Evolutionary conservation across 2,797 vertebrate species (phyloP), one percentile per base, ranked within the genome.

Genomic region (Zonotrichia albicollis): DNA sequence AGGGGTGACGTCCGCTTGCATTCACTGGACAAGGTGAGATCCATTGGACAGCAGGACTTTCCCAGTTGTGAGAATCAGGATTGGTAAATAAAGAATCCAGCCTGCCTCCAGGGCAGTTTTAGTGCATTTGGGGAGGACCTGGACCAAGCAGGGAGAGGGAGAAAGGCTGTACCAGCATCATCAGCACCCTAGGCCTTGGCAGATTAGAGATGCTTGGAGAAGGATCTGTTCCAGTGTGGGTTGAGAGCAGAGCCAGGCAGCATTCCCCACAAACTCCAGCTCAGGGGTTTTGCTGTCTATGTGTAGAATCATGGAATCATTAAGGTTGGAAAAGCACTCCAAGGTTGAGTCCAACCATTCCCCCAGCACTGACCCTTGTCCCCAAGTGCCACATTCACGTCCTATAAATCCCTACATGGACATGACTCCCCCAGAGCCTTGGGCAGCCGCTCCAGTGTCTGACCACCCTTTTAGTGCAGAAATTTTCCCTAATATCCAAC

Each of bases 331-430:
- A 53, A 58, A 83, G 14, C n/a, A 20, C 10, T 51, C 38, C 16
- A 10, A 46, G n/a, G 12, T 7, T 0, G 1, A 30, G 7, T 53
- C 65, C n/a, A 58, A 5, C 58, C 12, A 16, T 40, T 71, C 25
- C 51, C 0, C 0, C 29, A 57, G 16, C 32, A n/a, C 8, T 25
- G 36, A 14, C 15, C 21, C 13, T 1, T 4, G 34, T 36, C 64
- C 55, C 32, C 71, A 57, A 3, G 36, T 6, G 36, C 27, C 64
- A 43, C 62, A 61, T n/a, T n/a, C n/a, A n/a, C n/a, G n/a, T n/a
- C n/a, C n/a, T n/a, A n/a, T n/a, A 45, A 71, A 71, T 27, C 38
- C 12, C 25, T 40, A 18, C 51, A 10, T 2, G 10, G 51, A 16
- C 8, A 2, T 8, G n/a, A 34, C 25, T 51, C 12, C n/a, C 9